These are phyloP conservation scores for Petromus typicus DNA, from an alignment of 2,113 vertebrate species.

Conservation along the genomic window DNA sequence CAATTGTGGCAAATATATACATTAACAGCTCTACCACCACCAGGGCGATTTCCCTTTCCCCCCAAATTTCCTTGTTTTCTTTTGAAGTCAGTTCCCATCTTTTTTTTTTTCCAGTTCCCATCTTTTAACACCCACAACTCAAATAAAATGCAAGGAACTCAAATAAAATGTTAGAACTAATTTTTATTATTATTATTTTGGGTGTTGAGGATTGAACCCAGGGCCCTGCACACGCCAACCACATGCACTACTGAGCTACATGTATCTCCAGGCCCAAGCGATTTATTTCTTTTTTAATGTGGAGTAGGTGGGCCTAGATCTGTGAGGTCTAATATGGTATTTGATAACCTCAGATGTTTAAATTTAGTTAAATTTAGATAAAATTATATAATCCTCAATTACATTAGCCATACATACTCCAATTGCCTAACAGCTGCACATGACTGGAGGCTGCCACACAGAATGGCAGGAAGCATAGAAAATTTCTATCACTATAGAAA, in stretches of 20 bases:
- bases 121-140: not conserved
- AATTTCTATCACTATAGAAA: not conserved
- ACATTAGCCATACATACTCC: not conserved
- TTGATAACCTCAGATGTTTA: not conserved
- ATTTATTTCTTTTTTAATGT: conserved; percentile 16
- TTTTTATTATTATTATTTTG: not conserved
- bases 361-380: conserved; percentile 3
- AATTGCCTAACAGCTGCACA: not conserved
- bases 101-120: no score
- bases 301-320: not conserved
- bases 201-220: not conserved
- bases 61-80: not conserved
- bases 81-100: no score
- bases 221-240: not conserved
- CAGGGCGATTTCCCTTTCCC: conserved; percentile 10
- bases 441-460: not conserved
- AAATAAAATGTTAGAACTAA: not conserved
- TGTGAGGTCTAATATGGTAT: not conserved
- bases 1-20: conserved; percentile 21
- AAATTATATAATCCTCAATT: conserved; percentile 19
- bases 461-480: not conserved
- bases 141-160: conserved; percentile 33
- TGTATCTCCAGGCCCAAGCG: not conserved
- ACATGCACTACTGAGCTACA: not conserved
- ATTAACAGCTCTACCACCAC: not conserved